Base-by-base conservation (phyloP, 2,888 invertebrate genomes). In the Coleophora flavipennella region DNA sequence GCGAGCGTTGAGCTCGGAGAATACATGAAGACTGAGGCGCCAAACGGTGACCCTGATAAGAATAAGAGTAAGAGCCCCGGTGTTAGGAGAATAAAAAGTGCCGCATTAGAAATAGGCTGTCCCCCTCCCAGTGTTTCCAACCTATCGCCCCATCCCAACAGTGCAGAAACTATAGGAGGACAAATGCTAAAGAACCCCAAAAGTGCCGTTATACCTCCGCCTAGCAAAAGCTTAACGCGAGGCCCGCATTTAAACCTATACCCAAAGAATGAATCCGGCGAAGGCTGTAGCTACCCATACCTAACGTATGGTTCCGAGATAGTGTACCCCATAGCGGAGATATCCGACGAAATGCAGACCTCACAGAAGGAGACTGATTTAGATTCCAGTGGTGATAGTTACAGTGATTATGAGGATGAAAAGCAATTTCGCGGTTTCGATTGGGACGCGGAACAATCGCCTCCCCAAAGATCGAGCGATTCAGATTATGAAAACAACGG, bases 291-390 rank as follows among this genome's bases (percentile, higher is more conserved):
- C 37, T 92, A 93, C 67, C 93, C 94, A 1, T 85, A 81, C 47
- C 53, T 88, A 43, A 88, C 87, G 29, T 90, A 90, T 52, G 91
- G 91, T 10, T 91, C 92, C 1, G 92, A 92, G 69, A 91, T 92
- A 42, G 89, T 92, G 1, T 93, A 94, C 68, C 93, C 94, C 3
- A 94, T 94, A 52, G 93, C 92, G 1, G 94, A 94, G 74, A 93
- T 93, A 63, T 90, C 91, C 0, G 94, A 93, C 58, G 93, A 94
- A 68, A 91, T 89, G 79, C 89, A 89, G 62, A 89, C 88, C 8
- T 89, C 88, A 1, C 89, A 89, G 51, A 88, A 88, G 33, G 89
- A 89, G 57, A 88, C 88, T 0, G 89, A 89, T 57, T 57, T 88
- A 44, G 86, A 86, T 50, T 89, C 88, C 0, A 84, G 86, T 34